Conservation (phyloP, 2,113 vertebrate species). For the Odobenus rosmarus region DNA sequence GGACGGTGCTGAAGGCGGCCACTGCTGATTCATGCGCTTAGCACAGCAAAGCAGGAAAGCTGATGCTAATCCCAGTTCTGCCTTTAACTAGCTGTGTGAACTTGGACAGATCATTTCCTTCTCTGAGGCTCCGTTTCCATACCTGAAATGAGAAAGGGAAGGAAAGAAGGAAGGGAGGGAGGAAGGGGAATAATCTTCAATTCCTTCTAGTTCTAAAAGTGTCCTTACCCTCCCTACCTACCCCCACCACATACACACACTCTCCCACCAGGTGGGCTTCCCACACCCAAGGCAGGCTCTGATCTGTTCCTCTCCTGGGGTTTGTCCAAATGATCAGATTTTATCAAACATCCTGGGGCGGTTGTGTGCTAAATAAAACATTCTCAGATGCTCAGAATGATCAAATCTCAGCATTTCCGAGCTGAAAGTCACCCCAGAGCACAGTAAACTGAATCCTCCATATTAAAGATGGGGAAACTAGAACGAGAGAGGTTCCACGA, state of each 20-base stretch:
- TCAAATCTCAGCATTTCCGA: conserved; percentile 43
- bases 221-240: neutral
- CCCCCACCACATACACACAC: neutral
- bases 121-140: neutral
- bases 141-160: neutral
- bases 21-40: neutral
- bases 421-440: conserved; percentile 35
- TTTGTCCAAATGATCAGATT: conserved; percentile 73
- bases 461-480: neutral
- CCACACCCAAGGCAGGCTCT: conserved; percentile 11
- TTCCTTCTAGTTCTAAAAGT: conserved; percentile 45
- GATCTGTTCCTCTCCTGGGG: conserved; percentile 60
- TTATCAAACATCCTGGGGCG: conserved; percentile 76
- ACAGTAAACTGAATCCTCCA: neutral
- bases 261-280: conserved; percentile 67
- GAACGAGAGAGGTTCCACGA: neutral
- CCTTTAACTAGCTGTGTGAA: neutral
- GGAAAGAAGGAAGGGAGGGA: neutral
- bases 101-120: neutral
- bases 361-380: conserved; percentile 66
- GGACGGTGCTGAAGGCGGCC: neutral
- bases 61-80: neutral
- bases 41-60: neutral
- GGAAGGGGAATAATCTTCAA: neutral
- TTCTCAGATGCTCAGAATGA: conserved; percentile 68